Evolutionary conservation across 1,140 invertebrate genomes (phyloP), one percentile per base, ranked within the genome.

Genomic region (Bombus terrestris): DNA sequence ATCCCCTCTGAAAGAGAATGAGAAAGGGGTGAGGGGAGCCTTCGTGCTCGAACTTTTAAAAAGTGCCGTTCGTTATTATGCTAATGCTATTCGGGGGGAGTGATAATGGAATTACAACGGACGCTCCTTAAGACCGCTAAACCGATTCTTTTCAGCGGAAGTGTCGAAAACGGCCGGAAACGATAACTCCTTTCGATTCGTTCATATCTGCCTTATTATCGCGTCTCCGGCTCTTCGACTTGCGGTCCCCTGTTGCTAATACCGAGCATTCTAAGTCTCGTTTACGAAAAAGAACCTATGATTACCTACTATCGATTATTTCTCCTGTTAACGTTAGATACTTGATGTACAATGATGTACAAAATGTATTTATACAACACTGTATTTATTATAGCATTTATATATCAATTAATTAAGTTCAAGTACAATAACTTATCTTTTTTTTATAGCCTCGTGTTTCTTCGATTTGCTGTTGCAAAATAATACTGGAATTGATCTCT

Each of bases 61-160:
- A 80, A 83, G 77, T 73, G 76, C 57, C 68, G 53, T 89, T 91
- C 82, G 90, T 92, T 92, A 92, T 92, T 93, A 92, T 92, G 90
- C 90, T 91, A 92, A 93, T 92, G 76, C 76, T 86, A 92, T 91
- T 92, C 88, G 85, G 86, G 37, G 82, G 82, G 85, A 81, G 87
- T 84, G 86, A 92, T 92, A 92, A 92, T 92, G 87, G 88, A 92
- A 92, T 92, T 92, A 91, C 87, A 85, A 91, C 85, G 85, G 85
- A 89, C 84, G 81, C 86, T 86, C 73, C 84, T 90, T 91, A 86
- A 85, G 81, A 88, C 77, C 68, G 43, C 77, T 80, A 89, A 89
- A 90, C 43, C 77, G 88, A 86, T 86, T 89, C 43, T 74, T 84
- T 78, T 64, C 39, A 83, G 12, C 72, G 81, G 77, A 89, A 90